Base-by-base conservation (phyloP, 2,888 invertebrate genomes). In the Osedax fenrisi region DNA sequence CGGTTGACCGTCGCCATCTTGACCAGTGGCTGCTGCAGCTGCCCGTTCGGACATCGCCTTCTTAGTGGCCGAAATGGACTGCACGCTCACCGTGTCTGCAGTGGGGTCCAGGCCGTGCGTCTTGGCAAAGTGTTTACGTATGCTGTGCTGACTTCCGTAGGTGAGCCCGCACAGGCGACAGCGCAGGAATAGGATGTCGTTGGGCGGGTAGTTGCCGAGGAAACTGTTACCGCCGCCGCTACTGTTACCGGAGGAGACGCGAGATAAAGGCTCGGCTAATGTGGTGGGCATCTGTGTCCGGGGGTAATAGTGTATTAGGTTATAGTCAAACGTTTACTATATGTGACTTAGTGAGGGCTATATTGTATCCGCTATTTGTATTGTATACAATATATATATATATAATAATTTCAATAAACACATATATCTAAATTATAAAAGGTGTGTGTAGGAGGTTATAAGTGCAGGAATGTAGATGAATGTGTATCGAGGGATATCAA, bases 51-150 rank as follows among this genome's bases (percentile, higher is more conserved):
- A 26, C 3, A 73, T 72, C 26, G 73, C 76, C 2, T 81, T 81
- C 59, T 81, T 81, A 0, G 82, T 82, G 10, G 81, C 82, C n/a
- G 82, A 81, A 62, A 83, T 83, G 17, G 82, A 82, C 70, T 82
- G 81, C n/a, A 83, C 81, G 26, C 80, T 79, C 2, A 82, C 82
- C 70, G 83, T 81, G 27, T 83, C 82, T 0, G 81, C 79, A 17
- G 80, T 80, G 0, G 83, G 83, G 75, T 82, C 83, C 79, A 81
- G 82, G 2, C 82, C 82, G 78, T 83, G 83, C 70, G 81, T 81
- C 76, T 83, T 83, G 27, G 81, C 77, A 74, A 83, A 83, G 77
- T 83, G 83, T 75, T 82, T 82, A 64, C 82, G 76, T 76, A 83
- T 83, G 27, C 81, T 82, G 77, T 83, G 82, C 1, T 81, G 81